Base-by-base conservation (phyloP, 1,140 invertebrate species). In the Chironomus tepperi region DNA sequence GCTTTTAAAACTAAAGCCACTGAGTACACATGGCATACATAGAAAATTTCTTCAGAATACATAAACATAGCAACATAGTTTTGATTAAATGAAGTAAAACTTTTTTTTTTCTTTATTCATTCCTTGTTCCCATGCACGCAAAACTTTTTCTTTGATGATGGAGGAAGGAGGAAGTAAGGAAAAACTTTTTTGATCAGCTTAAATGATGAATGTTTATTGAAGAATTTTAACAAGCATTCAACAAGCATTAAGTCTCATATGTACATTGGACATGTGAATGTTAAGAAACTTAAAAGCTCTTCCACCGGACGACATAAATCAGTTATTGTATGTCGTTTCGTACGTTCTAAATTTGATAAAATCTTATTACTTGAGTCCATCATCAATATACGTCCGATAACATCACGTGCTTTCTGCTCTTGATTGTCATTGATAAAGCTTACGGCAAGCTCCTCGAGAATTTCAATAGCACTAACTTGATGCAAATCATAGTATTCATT, bases 391-490 rank as follows among this genome's bases (percentile, higher is more conserved):
- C 18, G n/a, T 70, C 10, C 65, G 19, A 70, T 21, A 21, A 70
- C 65, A 19, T 70, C 19, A 3, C 18, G 9, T 70, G 65, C 65
- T 18, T 70, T 9, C n/a, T 19, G 65, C 18, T 19, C 19, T 21
- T 70, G 65, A 70, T 70, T 70, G 65, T 16, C 18, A 9, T 10
- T 3, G 9, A 18, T 18, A 19, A 70, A 18, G 9, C 65, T 21
- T 18, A 70, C 18, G 18, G 19, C 65, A 7, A 70, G 16, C 18
- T 70, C 65, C 18, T 70, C 65, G 8, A 70, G 18, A 70, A 70
- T 70, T 70, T 70, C 16, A 70, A 70, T 70, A 70, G n/a, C 65
- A 9, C 9, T 70, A 3, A 70, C 65, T 70, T 70, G 65, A 70
- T 70, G 65, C 65, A 19, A 10, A 70, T 70, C 65, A 70, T 70